Conservation (phyloP, 2,113 vertebrate species). For the Sarotherodon lohbergeri region DNA sequence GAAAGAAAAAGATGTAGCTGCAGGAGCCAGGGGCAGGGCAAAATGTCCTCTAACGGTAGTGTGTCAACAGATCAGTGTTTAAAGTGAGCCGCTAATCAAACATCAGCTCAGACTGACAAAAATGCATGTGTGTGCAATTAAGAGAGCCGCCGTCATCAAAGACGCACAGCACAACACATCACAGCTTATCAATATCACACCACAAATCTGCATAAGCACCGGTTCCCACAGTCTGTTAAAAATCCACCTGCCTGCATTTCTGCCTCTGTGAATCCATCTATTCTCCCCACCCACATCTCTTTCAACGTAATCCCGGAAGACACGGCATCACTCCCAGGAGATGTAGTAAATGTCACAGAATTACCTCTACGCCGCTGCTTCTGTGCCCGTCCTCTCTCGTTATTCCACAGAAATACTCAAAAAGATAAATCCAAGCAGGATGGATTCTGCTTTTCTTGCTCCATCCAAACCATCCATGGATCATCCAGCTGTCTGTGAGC, state of each 20-base stretch:
- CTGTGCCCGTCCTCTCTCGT: neutral
- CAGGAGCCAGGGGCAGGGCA: conserved; percentile 52
- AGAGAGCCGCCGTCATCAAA: conserved; percentile 27
- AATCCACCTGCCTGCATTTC: conserved; percentile 46
- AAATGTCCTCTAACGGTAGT: conserved; percentile 71
- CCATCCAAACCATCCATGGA: conserved; percentile 48
- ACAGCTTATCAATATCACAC: conserved; percentile 37
- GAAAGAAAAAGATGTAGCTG: conserved; percentile 22
- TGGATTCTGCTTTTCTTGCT: conserved; percentile 15
- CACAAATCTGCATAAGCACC: conserved; percentile 26
- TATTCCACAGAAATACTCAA: conserved; percentile 52
- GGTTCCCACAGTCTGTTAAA: conserved; percentile 1
- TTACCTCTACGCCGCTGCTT: conserved; percentile 53
- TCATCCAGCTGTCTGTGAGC: conserved; percentile 75
- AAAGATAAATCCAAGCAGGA: conserved; percentile 45
- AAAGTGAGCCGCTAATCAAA: conserved; percentile 36
- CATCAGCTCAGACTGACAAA: conserved; percentile 4
- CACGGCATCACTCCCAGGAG: conserved; percentile 47
- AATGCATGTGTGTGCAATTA: conserved; percentile 3
- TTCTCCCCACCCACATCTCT: conserved; percentile 48
- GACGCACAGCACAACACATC: conserved; percentile 27
- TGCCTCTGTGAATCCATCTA: conserved; percentile 25
- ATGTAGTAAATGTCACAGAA: conserved; percentile 61
- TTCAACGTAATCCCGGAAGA: conserved; percentile 60
- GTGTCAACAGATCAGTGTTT: conserved; percentile 61